Conservation (phyloP, 2,113 vertebrate genomes). For the Vulpes ferrilata region DNA sequence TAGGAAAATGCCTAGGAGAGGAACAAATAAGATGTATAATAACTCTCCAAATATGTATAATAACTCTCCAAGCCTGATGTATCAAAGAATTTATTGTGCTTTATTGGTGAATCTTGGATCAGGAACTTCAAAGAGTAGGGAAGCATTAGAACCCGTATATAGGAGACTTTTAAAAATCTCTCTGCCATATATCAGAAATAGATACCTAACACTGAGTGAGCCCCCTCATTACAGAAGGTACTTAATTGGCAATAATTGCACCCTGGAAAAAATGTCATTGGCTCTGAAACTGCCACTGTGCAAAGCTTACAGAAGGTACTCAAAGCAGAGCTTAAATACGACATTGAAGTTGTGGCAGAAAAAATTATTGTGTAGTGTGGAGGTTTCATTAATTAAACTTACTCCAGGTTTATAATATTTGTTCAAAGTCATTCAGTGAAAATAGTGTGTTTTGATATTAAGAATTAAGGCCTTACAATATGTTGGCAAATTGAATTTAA, state of each 20-base stretch:
- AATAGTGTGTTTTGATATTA: constrained; percentile 29
- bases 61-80: background rate
- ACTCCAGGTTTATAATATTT: background rate
- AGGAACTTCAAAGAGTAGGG: constrained; percentile 32
- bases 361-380: background rate
- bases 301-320: background rate
- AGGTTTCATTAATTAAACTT: constrained; percentile 22
- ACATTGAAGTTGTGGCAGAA: background rate
- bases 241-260: background rate
- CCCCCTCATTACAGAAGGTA: background rate
- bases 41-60: background rate
- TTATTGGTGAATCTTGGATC: constrained; percentile 39
- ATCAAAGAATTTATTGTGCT: background rate
- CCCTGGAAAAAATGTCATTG: too few relatives aligned
- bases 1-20: background rate
- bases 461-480: constrained; percentile 4
- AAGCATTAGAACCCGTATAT: background rate
- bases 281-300: too few relatives aligned
- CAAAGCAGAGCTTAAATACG: background rate
- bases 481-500: too few relatives aligned
- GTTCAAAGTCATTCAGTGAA: background rate
- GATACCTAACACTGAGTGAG: background rate
- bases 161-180: background rate
- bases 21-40: background rate
- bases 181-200: background rate